Conservation (phyloP, 2,888 invertebrate genomes). For the Dorcus hopei region DNA sequence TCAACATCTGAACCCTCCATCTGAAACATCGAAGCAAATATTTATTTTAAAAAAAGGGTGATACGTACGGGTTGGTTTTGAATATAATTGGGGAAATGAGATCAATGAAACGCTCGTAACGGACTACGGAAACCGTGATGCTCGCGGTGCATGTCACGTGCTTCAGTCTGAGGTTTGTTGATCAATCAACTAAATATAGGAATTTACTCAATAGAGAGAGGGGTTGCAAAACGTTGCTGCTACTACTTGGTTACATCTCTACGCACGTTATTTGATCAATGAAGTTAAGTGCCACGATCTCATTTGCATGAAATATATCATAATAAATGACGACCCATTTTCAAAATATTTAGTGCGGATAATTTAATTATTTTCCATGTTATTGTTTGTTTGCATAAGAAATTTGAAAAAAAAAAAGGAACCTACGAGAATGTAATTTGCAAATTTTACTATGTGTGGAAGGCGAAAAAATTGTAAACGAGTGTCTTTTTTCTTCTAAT, state of each 20-base stretch:
- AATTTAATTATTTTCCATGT: too few relatives aligned
- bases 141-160: slow-evolving; percentile 13
- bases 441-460: too few relatives aligned
- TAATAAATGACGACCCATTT: too few relatives aligned
- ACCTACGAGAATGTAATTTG: too few relatives aligned
- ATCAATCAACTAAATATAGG: slow-evolving; percentile 17
- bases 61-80: too few relatives aligned
- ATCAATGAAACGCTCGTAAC: not conserved
- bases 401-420: too few relatives aligned
- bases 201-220: slow-evolving; percentile 4
- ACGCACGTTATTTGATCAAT: slow-evolving; percentile 21
- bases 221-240: not conserved
- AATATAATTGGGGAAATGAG: not conserved
- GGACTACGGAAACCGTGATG: not conserved
- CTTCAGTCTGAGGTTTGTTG: slow-evolving; percentile 10
- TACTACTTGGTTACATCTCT: not conserved
- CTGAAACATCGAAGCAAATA: slow-evolving; percentile 39
- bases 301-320: not conserved
- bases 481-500: too few relatives aligned
- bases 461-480: too few relatives aligned
- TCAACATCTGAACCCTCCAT: slow-evolving; percentile 60
- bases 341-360: too few relatives aligned
- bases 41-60: not conserved
- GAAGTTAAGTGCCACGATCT: slow-evolving; percentile 4
- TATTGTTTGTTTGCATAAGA: too few relatives aligned